Evolutionary conservation across 2,888 invertebrate species (phyloP), one percentile per base, ranked within the genome.

Genomic region (Pristionchus mayeri): DNA sequence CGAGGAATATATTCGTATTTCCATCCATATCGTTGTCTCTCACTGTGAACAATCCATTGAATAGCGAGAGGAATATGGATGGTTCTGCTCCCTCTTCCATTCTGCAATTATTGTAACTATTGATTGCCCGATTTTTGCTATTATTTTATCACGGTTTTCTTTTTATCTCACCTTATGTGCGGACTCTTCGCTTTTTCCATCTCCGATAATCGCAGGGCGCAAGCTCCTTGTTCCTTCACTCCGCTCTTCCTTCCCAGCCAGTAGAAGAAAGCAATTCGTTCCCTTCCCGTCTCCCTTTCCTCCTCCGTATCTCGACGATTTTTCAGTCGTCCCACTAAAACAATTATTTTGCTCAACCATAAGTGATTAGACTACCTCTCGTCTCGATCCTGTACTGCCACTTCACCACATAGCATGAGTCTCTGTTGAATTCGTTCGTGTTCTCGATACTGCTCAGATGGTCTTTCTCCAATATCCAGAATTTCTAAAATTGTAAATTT

Each of bases 301-400:
- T 83, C 81, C 24, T 86, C 87, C 0, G 87, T 88, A 40, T 85
- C 81, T 37, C 52, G 11, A 3, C 67, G 67, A 16, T 16, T 11
- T 18, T n/a, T 18, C 52, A 79, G 27, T 34, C 40, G 50, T 52
- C 50, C 79, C 18, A 50, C 79, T 79, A 34, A 13, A 79, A 11
- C 27, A 37, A 37, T 71, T 11, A 16, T 60, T 16, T 60, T n/a
- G n/a, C n/a, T n/a, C n/a, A 24, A 11, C 60, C 60, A 24, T n/a
- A 7, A 11, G 24, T 30, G 24, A 16, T 13, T 16, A 76, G 11
- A n/a, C n/a, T n/a, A 87, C 87, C 87, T 27, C 87, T 87, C 60
- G 88, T 85, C 71, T 91, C 89, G 48, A 91, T 86, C 76, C 91
- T 63, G 85, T 91, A 91, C 80, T 89, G 82, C 91, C 91, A 91